Base-by-base conservation (phyloP, 2,797 vertebrate genomes). In the Alca torda region DNA sequence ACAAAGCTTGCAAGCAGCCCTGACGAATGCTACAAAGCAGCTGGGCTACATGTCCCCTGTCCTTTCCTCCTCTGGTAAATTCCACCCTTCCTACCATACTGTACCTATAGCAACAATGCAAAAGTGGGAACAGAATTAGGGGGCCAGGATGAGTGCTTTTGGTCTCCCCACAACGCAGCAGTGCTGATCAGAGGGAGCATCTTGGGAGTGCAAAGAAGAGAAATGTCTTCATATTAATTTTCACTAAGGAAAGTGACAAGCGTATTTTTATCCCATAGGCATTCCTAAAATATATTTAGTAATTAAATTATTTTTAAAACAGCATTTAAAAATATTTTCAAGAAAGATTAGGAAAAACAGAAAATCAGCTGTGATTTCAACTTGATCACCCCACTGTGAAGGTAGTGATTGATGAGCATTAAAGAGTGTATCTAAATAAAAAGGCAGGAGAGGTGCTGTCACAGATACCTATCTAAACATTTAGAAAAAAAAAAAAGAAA, bases 391-490 rank as follows among this genome's bases (percentile, higher is more conserved):
- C 41, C 24, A 46, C 57, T 46, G 63, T 45, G 77, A 91, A 83
- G 18, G 18, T 9, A 85, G n/a, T 43, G 57, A 73, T 89, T 78
- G 6, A 61, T 39, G 11, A 92, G 43, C 51, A 17, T 28, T 87
- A 73, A 77, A 93, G 45, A 92, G 5, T 26, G 10, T 13, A 68
- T 56, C 54, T 84, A 90, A 93, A 89, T 63, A 77, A 79, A 91
- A 81, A 89, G 68, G 53, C 20, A 93, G 21, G n/a, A 67, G 18
- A 57, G 26, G 12, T 84, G 33, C 28, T 88, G 16, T 43, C 73
- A 86, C 20, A 74, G 21, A 28, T 65, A 91, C 35, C 11, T 67
- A 50, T 31, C 39, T 48, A 57, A 45, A 28, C 3, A 57, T 65
- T 35, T n/a, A 39, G 3, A 1, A 11, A 9, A 18, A 60, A 33